Evolutionary conservation across 2,113 vertebrate genomes (phyloP).

Genomic region (Apodemus speciosus): DNA sequence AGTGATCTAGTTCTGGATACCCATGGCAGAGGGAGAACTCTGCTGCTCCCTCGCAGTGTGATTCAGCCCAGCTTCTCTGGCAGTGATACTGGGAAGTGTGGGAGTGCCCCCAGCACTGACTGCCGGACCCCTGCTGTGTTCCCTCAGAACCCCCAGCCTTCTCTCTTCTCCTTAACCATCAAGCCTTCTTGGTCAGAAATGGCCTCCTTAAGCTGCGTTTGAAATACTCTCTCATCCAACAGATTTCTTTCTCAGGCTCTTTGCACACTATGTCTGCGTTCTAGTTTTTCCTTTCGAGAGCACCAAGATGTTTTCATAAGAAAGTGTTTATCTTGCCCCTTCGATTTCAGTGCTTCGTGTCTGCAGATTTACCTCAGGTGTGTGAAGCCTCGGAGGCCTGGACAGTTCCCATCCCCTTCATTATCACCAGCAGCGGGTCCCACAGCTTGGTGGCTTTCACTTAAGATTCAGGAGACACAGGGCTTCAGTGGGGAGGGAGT

Average conservation of each 20-base stretch:
- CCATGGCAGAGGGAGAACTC: neutral
- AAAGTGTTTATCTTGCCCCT: neutral
- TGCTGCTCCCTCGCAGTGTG: neutral
- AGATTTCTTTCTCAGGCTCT: neutral
- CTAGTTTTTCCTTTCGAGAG: constrained; percentile 38
- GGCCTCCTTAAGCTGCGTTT: neutral
- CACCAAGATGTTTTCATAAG: constrained; percentile 29
- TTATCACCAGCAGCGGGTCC: neutral
- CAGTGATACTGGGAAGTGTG: neutral
- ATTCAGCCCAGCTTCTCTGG: neutral
- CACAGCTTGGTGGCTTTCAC: neutral
- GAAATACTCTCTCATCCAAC: neutral
- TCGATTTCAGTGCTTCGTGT: neutral
- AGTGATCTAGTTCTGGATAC: neutral
- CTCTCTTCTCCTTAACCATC: neutral
- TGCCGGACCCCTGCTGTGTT: neutral
- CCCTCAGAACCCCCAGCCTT: neutral
- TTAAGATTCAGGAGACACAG: neutral
- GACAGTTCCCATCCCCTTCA: neutral
- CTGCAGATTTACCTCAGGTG: neutral
- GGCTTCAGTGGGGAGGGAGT: neutral
- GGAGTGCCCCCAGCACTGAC: neutral
- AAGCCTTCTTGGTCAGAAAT: constrained; percentile 12
- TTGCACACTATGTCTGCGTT: neutral
- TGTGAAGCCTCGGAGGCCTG: neutral